Conservation (phyloP, 2,888 invertebrate genomes). For the Anarsia innoxiella region DNA sequence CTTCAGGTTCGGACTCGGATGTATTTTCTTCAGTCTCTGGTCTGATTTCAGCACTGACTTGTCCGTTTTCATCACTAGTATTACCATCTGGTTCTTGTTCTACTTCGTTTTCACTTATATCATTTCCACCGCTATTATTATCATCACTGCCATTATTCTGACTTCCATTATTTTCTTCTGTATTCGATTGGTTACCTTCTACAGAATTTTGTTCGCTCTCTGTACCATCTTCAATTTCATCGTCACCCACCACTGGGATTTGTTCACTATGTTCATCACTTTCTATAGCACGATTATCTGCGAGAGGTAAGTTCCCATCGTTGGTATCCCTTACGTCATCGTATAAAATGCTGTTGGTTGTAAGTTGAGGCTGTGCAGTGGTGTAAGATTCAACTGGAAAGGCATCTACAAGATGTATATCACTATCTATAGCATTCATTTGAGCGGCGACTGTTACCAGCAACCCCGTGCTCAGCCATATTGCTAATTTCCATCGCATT, state of each 20-base stretch:
- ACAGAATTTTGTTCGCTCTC: not conserved
- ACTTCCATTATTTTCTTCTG: not conserved
- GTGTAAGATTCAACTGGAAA: too few species aligned
- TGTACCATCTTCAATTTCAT: not conserved
- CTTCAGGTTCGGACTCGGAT: not conserved
- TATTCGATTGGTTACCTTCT: not conserved
- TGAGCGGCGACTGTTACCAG: too few species aligned
- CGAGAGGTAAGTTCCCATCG: too few species aligned
- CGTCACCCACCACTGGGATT: not conserved
- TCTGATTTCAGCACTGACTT: too few species aligned
- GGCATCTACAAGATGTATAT: too few species aligned
- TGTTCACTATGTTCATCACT: not conserved
- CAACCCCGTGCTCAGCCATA: slow-evolving; percentile 21
- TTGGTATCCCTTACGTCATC: not conserved
- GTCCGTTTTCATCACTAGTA: too few species aligned
- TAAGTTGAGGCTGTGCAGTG: too few species aligned
- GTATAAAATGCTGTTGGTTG: too few species aligned
- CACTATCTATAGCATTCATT: not conserved
- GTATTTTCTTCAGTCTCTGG: not conserved
- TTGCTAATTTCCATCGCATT: slow-evolving; percentile 27
- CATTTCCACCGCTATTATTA: too few species aligned
- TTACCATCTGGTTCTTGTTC: too few species aligned
- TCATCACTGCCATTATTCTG: too few species aligned
- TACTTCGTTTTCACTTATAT: too few species aligned
- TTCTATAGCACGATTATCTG: not conserved